Evolutionary conservation across 92 coral and sea anemone genomes (phyloP).

Genomic region (Phenganax stokvisi): DNA sequence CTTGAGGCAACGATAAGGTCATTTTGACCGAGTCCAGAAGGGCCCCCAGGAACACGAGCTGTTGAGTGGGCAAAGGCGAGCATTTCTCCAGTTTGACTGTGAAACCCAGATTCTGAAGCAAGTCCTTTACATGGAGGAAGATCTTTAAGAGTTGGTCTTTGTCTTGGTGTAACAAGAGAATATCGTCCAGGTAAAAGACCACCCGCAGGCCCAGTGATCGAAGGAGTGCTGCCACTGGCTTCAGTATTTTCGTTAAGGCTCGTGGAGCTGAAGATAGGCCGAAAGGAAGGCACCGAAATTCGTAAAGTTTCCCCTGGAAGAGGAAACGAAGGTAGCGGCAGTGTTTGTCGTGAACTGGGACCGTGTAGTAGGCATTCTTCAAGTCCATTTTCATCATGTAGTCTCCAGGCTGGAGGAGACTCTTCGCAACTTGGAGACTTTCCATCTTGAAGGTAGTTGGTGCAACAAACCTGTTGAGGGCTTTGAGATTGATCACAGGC

Average conservation of each 20-base stretch:
- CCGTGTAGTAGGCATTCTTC: neutral
- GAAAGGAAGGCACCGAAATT: conserved; percentile 10
- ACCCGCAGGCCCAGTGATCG: conserved; percentile 33
- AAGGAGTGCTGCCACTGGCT: conserved; percentile 28
- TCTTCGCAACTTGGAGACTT: conserved; percentile 39
- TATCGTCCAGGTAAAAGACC: conserved; percentile 45
- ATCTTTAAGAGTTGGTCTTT: neutral
- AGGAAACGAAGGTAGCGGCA: neutral
- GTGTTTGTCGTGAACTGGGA: neutral
- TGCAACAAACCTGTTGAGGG: conserved; percentile 46
- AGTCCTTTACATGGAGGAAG: conserved; percentile 2
- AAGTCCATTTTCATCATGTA: conserved; percentile 19
- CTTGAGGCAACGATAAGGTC: conserved; percentile 38
- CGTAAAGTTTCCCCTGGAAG: conserved; percentile 37
- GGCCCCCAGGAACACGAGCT: conserved; percentile 44
- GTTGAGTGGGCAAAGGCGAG: conserved; percentile 40
- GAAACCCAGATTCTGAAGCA: conserved; percentile 43
- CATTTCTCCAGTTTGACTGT: conserved; percentile 46
- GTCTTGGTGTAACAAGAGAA: conserved; percentile 23
- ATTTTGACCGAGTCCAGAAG: conserved; percentile 32
- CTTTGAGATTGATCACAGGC: conserved; percentile 20
- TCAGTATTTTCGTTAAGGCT: conserved; percentile 28
- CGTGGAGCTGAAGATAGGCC: neutral
- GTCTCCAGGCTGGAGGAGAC: conserved; percentile 44
- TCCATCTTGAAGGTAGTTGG: conserved; percentile 52